These are phyloP conservation scores for Zapornia atra DNA, from an alignment of 2,113 vertebrate genomes.

Conservation along the genomic window DNA sequence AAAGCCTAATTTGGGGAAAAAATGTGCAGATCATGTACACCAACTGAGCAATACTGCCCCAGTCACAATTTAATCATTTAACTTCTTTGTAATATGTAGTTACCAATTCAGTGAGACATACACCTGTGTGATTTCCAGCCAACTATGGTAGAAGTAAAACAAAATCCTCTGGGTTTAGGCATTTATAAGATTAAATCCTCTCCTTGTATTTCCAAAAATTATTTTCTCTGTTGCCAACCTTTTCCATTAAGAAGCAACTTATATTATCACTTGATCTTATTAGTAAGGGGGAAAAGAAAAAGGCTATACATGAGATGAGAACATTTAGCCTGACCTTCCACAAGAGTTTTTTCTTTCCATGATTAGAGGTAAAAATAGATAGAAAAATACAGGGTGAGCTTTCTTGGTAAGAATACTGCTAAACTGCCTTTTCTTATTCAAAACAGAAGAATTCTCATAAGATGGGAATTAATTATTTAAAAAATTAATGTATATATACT, in stretches of 20 bases:
- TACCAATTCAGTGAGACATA: neutral
- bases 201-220: neutral
- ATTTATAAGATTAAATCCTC: neutral
- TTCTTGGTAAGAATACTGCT: neutral
- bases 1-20: neutral
- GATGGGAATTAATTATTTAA: too few species aligned
- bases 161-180: neutral
- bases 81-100: neutral
- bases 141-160: neutral
- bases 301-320: neutral
- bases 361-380: constrained; percentile 49
- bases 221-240: neutral
- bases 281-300: neutral
- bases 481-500: too few species aligned
- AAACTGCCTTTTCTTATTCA: neutral
- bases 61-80: neutral
- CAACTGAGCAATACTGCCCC: neutral
- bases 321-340: neutral
- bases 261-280: neutral
- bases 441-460: constrained; percentile 14
- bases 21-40: neutral
- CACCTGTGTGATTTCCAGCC: neutral
- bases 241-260: neutral
- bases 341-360: neutral
- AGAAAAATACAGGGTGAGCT: constrained; percentile 42